Conservation (phyloP, 2,113 vertebrate genomes). For the Oryzias curvinotus region DNA sequence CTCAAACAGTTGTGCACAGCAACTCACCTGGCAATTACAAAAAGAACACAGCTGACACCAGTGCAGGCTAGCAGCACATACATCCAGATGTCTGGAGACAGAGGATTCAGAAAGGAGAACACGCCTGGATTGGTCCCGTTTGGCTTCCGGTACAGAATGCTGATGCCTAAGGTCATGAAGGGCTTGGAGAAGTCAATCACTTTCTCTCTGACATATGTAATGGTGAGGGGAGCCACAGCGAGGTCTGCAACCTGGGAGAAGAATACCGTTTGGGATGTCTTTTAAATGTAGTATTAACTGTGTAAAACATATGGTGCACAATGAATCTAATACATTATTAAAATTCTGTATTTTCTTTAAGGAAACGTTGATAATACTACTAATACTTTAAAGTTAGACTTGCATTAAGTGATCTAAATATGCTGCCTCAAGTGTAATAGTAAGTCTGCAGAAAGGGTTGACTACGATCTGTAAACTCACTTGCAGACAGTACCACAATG, state of each 20-base stretch:
- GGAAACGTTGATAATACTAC: too few species aligned
- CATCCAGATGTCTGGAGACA: slow-evolving; percentile 99
- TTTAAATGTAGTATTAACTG: too few species aligned
- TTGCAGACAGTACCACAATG: not conserved
- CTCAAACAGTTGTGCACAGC: not conserved
- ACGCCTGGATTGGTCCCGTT: slow-evolving; percentile 97
- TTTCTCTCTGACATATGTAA: slow-evolving; percentile 96
- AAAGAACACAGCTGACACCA: slow-evolving; percentile 96
- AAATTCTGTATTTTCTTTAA: too few species aligned
- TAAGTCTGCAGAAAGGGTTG: too few species aligned
- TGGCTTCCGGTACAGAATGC: slow-evolving; percentile 95
- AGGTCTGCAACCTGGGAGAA: slow-evolving; percentile 88
- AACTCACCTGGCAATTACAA: slow-evolving; percentile 95
- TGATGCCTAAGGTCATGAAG: slow-evolving; percentile 98
- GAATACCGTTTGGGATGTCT: not conserved
- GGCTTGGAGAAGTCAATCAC: slow-evolving; percentile 98
- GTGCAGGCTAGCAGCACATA: slow-evolving; percentile 96
- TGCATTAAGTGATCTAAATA: too few species aligned
- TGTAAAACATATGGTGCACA: too few species aligned
- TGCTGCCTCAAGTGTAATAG: too few species aligned
- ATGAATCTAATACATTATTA: too few species aligned
- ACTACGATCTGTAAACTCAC: not conserved
- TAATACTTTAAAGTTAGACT: too few species aligned
- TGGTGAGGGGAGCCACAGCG: slow-evolving; percentile 94
- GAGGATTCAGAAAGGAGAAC: slow-evolving; percentile 95